Conservation (phyloP, 2,113 vertebrate genomes). For the Gavialis gangeticus region DNA sequence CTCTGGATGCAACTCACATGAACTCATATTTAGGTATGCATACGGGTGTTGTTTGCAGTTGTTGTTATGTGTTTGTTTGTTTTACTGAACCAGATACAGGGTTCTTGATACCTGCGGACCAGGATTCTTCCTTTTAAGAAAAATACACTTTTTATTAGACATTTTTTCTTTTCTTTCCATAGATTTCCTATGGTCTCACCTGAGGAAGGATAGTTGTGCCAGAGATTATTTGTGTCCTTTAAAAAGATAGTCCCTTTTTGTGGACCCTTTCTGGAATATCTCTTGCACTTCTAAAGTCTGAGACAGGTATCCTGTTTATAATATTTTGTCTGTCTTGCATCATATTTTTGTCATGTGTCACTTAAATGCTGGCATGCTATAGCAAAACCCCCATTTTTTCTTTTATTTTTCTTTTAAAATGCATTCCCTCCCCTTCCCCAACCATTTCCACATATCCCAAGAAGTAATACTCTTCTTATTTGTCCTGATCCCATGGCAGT, state of each 20-base stretch:
- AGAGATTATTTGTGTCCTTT: not conserved
- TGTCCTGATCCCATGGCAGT: not conserved
- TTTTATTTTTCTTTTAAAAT: too few relatives aligned
- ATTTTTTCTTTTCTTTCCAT: not conserved
- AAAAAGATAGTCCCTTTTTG: not conserved
- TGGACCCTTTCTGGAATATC: not conserved
- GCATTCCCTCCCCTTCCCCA: too few relatives aligned
- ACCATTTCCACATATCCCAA: not conserved
- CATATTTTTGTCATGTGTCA: not conserved
- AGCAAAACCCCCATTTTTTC: too few relatives aligned
- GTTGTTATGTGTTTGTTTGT: too few relatives aligned
- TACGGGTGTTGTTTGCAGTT: too few relatives aligned
- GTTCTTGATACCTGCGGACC: too few relatives aligned
- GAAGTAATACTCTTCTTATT: not conserved
- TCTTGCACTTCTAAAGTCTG: not conserved
- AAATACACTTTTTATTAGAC: not conserved
- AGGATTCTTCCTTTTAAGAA: too few relatives aligned
- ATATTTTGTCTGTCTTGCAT: not conserved
- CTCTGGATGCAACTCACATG: too few relatives aligned
- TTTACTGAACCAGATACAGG: too few relatives aligned
- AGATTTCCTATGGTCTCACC: not conserved
- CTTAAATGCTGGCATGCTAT: rapidly evolving
- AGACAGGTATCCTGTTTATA: not conserved
- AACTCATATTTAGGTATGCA: too few relatives aligned
- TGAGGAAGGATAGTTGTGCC: rapidly evolving